phyloP scores from a whole-genome alignment of 2,113 vertebrate species.

The Scolopax mira region DNA sequence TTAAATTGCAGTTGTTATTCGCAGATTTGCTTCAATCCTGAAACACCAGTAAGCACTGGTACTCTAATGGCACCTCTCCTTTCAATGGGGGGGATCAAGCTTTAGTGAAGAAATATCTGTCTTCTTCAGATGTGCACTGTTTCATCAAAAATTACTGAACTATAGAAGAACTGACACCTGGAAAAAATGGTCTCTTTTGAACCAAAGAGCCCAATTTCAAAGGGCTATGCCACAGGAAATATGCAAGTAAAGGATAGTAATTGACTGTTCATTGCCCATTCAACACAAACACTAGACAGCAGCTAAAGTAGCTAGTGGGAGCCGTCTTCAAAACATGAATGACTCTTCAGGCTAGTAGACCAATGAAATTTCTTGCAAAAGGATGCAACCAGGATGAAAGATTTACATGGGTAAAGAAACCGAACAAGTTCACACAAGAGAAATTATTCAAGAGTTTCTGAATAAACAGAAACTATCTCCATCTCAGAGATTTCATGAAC shows the following conservation, averaged over 20 bases:
- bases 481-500: neutral
- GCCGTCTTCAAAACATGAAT: neutral
- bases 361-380: neutral
- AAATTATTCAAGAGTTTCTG: neutral
- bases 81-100: neutral
- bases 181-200: neutral
- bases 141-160: neutral
- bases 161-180: neutral
- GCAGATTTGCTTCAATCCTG: neutral
- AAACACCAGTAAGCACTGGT: neutral
- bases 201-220: neutral
- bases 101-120: neutral
- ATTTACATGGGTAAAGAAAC: neutral
- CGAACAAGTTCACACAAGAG: neutral
- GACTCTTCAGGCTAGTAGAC: neutral
- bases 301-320: neutral
- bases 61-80: neutral
- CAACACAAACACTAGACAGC: neutral
- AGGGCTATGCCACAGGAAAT: neutral
- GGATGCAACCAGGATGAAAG: neutral
- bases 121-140: neutral
- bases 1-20: neutral
- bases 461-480: neutral
- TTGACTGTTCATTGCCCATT: neutral
- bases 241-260: neutral